Conservation (phyloP, 1,140 invertebrate genomes). For the Drosophila teissieri region DNA sequence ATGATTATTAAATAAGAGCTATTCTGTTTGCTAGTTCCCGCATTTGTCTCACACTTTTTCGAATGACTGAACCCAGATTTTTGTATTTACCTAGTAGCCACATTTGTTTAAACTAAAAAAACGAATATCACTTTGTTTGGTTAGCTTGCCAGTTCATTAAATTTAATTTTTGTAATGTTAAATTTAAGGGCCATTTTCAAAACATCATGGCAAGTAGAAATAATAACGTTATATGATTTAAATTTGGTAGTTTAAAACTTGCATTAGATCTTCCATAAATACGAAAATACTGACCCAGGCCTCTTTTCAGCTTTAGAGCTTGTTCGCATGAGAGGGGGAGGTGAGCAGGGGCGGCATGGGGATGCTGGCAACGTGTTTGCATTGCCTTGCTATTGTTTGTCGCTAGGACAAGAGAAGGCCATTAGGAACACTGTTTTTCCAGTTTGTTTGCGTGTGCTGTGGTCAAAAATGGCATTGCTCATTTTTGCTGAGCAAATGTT, state of each 20-base stretch:
- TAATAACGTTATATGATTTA: too few species aligned
- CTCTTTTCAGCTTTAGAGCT: not conserved
- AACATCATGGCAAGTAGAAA: too few species aligned
- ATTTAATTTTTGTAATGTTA: not conserved
- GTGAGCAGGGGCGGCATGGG: not conserved
- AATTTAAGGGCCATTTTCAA: not conserved
- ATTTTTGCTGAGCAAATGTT: slow-evolving; percentile 5
- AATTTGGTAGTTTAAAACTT: too few species aligned
- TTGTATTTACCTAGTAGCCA: slow-evolving; percentile 2
- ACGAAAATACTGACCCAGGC: not conserved
- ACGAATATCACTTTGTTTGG: not conserved
- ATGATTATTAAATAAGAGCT: slow-evolving; percentile 1
- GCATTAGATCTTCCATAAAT: not conserved
- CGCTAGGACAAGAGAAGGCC: slow-evolving; percentile 20
- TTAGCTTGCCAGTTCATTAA: not conserved
- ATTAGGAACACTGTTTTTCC: slow-evolving; percentile 23
- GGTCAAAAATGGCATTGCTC: slow-evolving; percentile 16
- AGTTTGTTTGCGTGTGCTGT: slow-evolving; percentile 8
- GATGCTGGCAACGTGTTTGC: slow-evolving; percentile 29
- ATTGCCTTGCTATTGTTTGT: slow-evolving; percentile 27
- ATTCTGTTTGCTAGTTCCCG: not conserved
- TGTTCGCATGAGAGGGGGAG: not conserved
- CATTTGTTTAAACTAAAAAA: too few species aligned
- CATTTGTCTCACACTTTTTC: slow-evolving; percentile 6
- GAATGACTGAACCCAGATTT: not conserved